Evolutionary conservation across 2,113 vertebrate species (phyloP).

Genomic region (Varanus komodoensis): DNA sequence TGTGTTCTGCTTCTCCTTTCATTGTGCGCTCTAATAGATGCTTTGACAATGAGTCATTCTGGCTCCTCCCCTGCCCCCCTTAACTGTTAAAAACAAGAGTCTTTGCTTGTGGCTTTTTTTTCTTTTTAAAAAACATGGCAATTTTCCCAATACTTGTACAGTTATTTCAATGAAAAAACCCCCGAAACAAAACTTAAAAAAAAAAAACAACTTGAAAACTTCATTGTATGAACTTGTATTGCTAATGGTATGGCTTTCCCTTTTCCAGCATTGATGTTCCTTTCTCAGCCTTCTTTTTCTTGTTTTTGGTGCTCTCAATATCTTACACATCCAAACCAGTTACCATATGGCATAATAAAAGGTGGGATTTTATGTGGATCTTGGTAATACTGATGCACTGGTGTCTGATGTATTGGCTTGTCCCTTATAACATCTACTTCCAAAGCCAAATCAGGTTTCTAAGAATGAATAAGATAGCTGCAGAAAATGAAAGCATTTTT

Average conservation of each 20-base stretch:
- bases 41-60: slow-evolving; percentile 56
- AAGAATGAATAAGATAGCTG: no score
- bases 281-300: slow-evolving; percentile 59
- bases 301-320: slow-evolving; percentile 20
- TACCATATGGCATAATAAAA: slow-evolving; percentile 63
- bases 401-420: neutral
- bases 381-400: neutral
- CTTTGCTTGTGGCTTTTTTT: slow-evolving; percentile 58
- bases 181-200: slow-evolving; percentile 21
- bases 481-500: neutral
- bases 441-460: neutral
- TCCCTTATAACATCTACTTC: neutral
- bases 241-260: slow-evolving; percentile 56
- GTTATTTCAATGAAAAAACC: slow-evolving; percentile 61
- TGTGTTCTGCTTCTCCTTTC: slow-evolving; percentile 58
- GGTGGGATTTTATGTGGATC: slow-evolving; percentile 69
- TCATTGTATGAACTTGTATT: slow-evolving; percentile 64
- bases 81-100: neutral
- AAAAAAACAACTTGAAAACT: slow-evolving; percentile 39
- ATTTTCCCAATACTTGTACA: slow-evolving; percentile 58
- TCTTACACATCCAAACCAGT: slow-evolving; percentile 45
- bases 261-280: slow-evolving; percentile 42
- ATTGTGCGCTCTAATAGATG: slow-evolving; percentile 54
- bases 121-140: slow-evolving; percentile 51
- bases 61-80: neutral